These are phyloP conservation scores for Babylonia areolata DNA, from an alignment of 1,140 invertebrate genomes.

Conservation along the genomic window DNA sequence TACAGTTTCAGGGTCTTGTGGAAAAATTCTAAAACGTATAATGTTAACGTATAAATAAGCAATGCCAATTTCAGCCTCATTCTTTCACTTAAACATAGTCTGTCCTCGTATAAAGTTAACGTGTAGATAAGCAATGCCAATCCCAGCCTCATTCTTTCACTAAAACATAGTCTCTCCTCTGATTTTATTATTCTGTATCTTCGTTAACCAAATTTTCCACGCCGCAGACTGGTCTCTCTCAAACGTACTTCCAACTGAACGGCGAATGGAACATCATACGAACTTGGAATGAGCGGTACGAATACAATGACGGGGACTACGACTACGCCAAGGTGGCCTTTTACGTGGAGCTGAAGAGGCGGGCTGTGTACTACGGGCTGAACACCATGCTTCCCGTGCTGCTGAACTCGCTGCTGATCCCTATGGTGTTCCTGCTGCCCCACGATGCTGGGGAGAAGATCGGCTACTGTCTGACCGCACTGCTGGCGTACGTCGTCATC, in stretches of 20 bases:
- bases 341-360: conserved; percentile 40
- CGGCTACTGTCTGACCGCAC: conserved; percentile 50
- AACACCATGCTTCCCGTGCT: conserved; percentile 55
- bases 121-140: neutral
- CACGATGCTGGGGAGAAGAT: conserved; percentile 59
- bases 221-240: neutral
- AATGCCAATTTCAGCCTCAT: no score
- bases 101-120: neutral
- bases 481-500: conserved; percentile 56
- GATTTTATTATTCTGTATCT: no score
- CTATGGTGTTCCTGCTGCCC: conserved; percentile 53
- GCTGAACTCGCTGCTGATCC: conserved; percentile 47
- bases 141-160: no score
- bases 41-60: no score
- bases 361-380: conserved; percentile 46
- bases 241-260: conserved; percentile 37
- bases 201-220: no score
- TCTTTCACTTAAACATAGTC: no score
- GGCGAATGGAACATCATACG: conserved; percentile 47
- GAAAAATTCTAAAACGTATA: no score
- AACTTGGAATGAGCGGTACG: neutral
- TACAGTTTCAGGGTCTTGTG: no score
- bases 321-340: conserved; percentile 51
- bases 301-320: conserved; percentile 28
- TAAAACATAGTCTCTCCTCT: neutral